phyloP scores from a whole-genome alignment of 2,113 vertebrate genomes.

The Nicator chloris region DNA sequence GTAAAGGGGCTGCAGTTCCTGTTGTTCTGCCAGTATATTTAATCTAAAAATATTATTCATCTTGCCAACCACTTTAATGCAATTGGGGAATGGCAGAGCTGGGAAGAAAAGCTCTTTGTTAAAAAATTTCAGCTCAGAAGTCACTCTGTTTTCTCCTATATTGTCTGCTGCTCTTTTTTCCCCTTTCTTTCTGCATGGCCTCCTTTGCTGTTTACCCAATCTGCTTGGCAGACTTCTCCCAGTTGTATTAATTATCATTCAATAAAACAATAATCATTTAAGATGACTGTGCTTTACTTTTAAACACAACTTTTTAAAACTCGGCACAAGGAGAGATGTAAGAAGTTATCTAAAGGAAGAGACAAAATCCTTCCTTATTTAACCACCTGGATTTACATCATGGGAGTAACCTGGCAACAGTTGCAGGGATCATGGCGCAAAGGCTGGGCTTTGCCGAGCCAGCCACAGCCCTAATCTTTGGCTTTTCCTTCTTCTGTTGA shows the following conservation, averaged over 20 bases:
- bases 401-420: constrained; percentile 15
- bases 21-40: constrained; percentile 67
- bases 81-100: constrained; percentile 57
- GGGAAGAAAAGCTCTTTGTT: constrained; percentile 60
- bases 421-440: neutral
- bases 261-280: constrained; percentile 1
- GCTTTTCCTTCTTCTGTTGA: constrained; percentile 21
- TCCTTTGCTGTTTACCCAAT: constrained; percentile 17
- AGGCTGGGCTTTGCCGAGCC: neutral
- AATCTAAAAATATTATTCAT: constrained; percentile 65
- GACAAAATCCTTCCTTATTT: neutral
- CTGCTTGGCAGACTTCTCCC: constrained; percentile 33
- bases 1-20: constrained; percentile 65
- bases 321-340: neutral
- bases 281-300: neutral
- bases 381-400: neutral
- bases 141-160: constrained; percentile 14
- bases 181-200: neutral
- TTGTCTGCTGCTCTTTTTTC: neutral
- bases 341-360: neutral
- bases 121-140: constrained; percentile 33
- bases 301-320: neutral
- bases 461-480: constrained; percentile 2
- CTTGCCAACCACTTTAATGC: constrained; percentile 58
- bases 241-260: constrained; percentile 42